Conservation (phyloP, 2,113 vertebrate species). For the Hiodon tergisus region DNA sequence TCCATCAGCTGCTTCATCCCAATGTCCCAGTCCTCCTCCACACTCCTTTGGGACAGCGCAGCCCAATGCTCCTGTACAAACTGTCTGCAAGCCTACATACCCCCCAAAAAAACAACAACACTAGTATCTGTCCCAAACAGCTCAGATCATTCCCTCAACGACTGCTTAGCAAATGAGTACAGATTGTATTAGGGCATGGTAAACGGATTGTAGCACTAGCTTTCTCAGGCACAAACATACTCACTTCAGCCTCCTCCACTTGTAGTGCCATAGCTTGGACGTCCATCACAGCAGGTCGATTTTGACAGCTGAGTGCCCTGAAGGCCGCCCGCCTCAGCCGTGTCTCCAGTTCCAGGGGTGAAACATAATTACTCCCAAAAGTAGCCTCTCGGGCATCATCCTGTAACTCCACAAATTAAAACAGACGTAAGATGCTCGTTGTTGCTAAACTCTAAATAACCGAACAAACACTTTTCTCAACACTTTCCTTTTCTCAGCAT, state of each 20-base stretch:
- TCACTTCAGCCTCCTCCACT: conserved; percentile 78
- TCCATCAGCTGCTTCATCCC: conserved; percentile 33
- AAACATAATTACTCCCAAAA: conserved; percentile 26
- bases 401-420: conserved; percentile 33
- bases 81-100: conserved; percentile 44
- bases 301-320: conserved; percentile 66
- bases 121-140: too few relatives aligned
- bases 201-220: too few relatives aligned
- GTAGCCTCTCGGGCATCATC: conserved; percentile 35
- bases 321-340: conserved; percentile 60
- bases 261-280: conserved; percentile 67
- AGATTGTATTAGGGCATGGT: too few relatives aligned
- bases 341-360: conserved; percentile 42
- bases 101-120: background rate
- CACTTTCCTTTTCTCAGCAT: background rate
- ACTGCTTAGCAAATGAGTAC: background rate
- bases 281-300: conserved; percentile 65
- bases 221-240: background rate
- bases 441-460: background rate
- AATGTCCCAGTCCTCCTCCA: conserved; percentile 17
- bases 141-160: background rate
- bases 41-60: conserved; percentile 29
- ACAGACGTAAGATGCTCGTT: too few relatives aligned
- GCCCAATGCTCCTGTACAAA: conserved; percentile 40
- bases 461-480: too few relatives aligned